Conservation (phyloP, 2,797 vertebrate genomes). For the Falco peregrinus region DNA sequence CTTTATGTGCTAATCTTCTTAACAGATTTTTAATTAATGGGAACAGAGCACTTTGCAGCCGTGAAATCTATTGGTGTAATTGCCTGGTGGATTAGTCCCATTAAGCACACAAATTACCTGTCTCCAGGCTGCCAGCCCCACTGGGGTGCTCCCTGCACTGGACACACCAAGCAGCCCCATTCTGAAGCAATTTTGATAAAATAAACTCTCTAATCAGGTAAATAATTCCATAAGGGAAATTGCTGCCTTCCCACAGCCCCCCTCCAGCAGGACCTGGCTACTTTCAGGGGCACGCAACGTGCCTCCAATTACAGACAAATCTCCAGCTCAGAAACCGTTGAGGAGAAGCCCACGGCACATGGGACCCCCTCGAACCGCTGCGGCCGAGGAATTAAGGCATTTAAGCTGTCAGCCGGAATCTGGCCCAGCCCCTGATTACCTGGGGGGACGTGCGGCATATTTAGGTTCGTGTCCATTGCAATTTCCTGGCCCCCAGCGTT, state of each 20-base stretch:
- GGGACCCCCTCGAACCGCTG: slow-evolving; percentile 73
- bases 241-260: slow-evolving; percentile 85
- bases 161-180: slow-evolving; percentile 53
- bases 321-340: slow-evolving; percentile 43
- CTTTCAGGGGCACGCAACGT: slow-evolving; percentile 81
- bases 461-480: slow-evolving; percentile 88
- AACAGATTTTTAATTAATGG: slow-evolving; percentile 73
- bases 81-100: slow-evolving; percentile 43
- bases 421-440: slow-evolving; percentile 88
- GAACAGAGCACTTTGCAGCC: slow-evolving; percentile 40
- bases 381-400: slow-evolving; percentile 86
- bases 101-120: slow-evolving; percentile 68
- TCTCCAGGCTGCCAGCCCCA: slow-evolving; percentile 43
- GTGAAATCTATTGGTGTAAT: slow-evolving; percentile 44
- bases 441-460: slow-evolving; percentile 84
- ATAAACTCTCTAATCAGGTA: slow-evolving; percentile 94
- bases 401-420: slow-evolving; percentile 92
- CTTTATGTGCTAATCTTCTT: slow-evolving; percentile 59
- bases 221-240: slow-evolving; percentile 81
- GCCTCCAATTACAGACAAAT: slow-evolving; percentile 76
- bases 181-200: slow-evolving; percentile 81
- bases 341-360: slow-evolving; percentile 66
- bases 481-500: slow-evolving; percentile 89
- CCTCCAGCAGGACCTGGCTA: slow-evolving; percentile 82
- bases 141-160: slow-evolving; percentile 40